Conservation (phyloP, 2,113 vertebrate genomes). For the Pangasianodon gigas region DNA sequence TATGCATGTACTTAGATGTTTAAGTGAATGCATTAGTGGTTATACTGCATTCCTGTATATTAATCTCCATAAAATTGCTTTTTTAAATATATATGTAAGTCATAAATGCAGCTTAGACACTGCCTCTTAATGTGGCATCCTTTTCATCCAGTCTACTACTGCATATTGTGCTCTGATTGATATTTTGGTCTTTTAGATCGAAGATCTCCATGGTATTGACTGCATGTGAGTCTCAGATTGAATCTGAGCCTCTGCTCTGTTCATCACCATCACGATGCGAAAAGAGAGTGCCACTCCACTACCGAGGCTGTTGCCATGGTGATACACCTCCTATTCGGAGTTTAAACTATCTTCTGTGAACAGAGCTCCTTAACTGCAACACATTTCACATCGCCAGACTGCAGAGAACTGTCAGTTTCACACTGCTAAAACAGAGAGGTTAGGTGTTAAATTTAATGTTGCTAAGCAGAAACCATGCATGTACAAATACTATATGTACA, state of each 20-base stretch:
- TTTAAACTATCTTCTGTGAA: conserved; percentile 35
- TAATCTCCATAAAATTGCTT: neutral
- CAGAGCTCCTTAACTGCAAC: conserved; percentile 26
- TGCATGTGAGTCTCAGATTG: neutral
- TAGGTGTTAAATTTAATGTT: neutral
- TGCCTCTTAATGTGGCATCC: neutral
- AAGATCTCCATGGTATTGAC: neutral
- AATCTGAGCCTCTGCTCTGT: conserved; percentile 31
- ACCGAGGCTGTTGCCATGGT: conserved; percentile 55
- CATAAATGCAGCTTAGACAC: neutral
- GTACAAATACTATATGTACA: neutral
- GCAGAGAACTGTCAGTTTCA: neutral
- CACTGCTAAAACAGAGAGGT: neutral
- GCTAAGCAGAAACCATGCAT: neutral
- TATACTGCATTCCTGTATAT: neutral
- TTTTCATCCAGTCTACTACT: neutral
- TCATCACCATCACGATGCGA: conserved; percentile 36
- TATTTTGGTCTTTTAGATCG: neutral
- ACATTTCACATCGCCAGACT: conserved; percentile 3
- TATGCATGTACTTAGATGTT: neutral
- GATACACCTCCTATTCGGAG: conserved; percentile 39
- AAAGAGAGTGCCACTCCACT: conserved; percentile 43
- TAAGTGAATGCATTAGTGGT: neutral
- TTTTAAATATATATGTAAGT: neutral
- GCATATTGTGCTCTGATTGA: neutral